Evolutionary conservation across 2,797 vertebrate genomes (phyloP).

Genomic region (Nannoperca obscura): DNA sequence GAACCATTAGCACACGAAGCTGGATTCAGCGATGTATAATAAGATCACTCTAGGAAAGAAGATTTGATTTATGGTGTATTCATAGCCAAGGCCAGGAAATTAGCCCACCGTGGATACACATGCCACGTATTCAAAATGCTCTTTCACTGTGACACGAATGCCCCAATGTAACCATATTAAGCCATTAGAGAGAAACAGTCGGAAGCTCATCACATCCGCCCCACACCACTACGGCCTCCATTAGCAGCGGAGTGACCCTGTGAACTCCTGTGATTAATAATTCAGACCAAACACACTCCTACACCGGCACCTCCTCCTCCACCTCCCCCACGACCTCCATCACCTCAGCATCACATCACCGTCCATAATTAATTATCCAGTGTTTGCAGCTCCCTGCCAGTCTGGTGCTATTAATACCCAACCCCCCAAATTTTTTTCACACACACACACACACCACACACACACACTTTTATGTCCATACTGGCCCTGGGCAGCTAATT

Average conservation of each 20-base stretch:
- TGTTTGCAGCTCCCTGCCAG: conserved; percentile 66
- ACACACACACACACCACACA: conserved; percentile 18
- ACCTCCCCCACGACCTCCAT: conserved; percentile 35
- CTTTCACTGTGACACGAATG: conserved; percentile 63
- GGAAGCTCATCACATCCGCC: conserved; percentile 66
- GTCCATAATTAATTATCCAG: conserved; percentile 78
- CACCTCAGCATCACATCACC: conserved; percentile 65
- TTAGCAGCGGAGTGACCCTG: conserved; percentile 75
- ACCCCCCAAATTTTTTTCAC: conserved; percentile 35
- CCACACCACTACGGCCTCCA: conserved; percentile 64
- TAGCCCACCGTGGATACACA: conserved; percentile 41
- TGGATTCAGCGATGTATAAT: conserved; percentile 19
- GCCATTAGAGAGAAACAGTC: conserved; percentile 69
- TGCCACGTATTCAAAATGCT: conserved; percentile 50
- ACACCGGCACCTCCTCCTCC: conserved; percentile 49
- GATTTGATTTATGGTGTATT: conserved; percentile 61
- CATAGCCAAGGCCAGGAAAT: conserved; percentile 49
- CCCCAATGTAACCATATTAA: conserved; percentile 60
- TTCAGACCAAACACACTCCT: conserved; percentile 72
- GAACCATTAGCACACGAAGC: conserved; percentile 12
- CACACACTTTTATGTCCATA: conserved; percentile 53
- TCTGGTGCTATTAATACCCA: conserved; percentile 69
- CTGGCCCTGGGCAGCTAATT: conserved; percentile 71
- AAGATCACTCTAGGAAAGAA: conserved; percentile 21
- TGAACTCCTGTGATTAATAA: conserved; percentile 77